Conservation (phyloP, 2,797 vertebrate species). For the Bradypodion pumilum region DNA sequence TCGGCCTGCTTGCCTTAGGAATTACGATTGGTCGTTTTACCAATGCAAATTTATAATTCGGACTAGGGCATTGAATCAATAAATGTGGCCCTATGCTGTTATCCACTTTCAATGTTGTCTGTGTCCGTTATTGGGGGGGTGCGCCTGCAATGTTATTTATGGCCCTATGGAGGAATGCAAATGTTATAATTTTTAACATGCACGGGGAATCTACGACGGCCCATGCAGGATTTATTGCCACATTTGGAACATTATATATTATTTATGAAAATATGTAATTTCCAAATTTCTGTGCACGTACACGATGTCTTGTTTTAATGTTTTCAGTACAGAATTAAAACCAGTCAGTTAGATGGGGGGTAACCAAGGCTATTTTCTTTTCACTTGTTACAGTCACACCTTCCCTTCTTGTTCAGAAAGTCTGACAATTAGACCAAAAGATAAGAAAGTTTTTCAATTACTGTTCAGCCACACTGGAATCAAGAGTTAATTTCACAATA, state of each 20-base stretch:
- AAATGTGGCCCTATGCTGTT: too few relatives aligned
- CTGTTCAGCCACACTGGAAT: slow-evolving; percentile 51
- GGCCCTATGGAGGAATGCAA: background rate
- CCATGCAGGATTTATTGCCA: background rate
- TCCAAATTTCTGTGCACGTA: slow-evolving; percentile 18
- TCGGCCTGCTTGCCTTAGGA: too few relatives aligned
- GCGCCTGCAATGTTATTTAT: slow-evolving; percentile 19
- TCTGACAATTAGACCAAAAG: background rate
- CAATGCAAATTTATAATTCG: too few relatives aligned
- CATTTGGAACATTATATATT: background rate
- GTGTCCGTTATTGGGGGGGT: too few relatives aligned
- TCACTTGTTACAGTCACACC: slow-evolving; percentile 27
- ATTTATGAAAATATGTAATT: slow-evolving; percentile 5
- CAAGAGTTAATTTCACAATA: slow-evolving; percentile 70
- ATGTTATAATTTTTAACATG: slow-evolving; percentile 13
- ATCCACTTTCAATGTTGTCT: too few relatives aligned
- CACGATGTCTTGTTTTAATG: slow-evolving; percentile 28
- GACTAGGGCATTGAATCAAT: too few relatives aligned
- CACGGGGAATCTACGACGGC: slow-evolving; percentile 12
- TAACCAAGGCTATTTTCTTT: slow-evolving; percentile 25
- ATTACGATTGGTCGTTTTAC: too few relatives aligned
- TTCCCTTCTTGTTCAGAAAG: too few relatives aligned
- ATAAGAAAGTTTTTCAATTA: slow-evolving; percentile 60
- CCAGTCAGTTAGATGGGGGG: slow-evolving; percentile 45
- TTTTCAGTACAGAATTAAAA: slow-evolving; percentile 39